Conservation (phyloP, 1,140 invertebrate species). For the Drepana arcuata region DNA sequence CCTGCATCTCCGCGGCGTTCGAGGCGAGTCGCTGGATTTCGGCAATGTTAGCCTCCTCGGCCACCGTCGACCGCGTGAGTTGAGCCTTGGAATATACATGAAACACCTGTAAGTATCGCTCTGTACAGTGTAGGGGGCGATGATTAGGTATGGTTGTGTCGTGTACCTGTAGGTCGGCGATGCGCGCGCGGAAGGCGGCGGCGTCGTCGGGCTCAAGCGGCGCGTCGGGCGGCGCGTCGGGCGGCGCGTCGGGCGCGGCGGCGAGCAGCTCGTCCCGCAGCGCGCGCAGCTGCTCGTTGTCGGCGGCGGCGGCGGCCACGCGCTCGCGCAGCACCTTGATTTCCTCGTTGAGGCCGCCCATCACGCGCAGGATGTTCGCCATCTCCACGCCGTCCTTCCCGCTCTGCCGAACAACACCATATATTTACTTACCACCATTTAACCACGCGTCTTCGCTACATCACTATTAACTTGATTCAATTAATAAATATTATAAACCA, state of each 20-base stretch:
- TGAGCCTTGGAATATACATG: conserved; percentile 31
- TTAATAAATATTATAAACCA: too few species aligned
- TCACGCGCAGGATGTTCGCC: conserved; percentile 55
- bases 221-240: conserved; percentile 14
- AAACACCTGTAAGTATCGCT: background rate
- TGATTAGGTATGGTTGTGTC: background rate
- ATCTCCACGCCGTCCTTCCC: conserved; percentile 48
- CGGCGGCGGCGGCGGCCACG: conserved; percentile 22
- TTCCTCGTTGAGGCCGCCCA: conserved; percentile 60
- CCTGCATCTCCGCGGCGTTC: conserved; percentile 51
- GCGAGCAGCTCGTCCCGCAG: conserved; percentile 53
- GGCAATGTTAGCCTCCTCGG: conserved; percentile 49
- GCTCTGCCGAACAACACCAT: conserved; percentile 26
- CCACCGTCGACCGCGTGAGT: conserved; percentile 39
- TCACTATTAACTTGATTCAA: too few species aligned
- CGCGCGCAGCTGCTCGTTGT: conserved; percentile 43
- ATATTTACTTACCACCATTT: too few species aligned
- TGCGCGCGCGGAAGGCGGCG: conserved; percentile 26
- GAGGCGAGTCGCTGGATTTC: conserved; percentile 55
- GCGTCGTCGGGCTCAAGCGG: conserved; percentile 25
- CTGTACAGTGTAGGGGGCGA: too few species aligned
- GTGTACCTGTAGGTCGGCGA: too few species aligned
- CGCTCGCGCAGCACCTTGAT: conserved; percentile 47
- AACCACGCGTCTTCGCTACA: too few species aligned
- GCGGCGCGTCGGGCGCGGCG: conserved; percentile 18